Evolutionary conservation across 2,113 vertebrate genomes (phyloP).

Genomic region (Eolophus roseicapilla): DNA sequence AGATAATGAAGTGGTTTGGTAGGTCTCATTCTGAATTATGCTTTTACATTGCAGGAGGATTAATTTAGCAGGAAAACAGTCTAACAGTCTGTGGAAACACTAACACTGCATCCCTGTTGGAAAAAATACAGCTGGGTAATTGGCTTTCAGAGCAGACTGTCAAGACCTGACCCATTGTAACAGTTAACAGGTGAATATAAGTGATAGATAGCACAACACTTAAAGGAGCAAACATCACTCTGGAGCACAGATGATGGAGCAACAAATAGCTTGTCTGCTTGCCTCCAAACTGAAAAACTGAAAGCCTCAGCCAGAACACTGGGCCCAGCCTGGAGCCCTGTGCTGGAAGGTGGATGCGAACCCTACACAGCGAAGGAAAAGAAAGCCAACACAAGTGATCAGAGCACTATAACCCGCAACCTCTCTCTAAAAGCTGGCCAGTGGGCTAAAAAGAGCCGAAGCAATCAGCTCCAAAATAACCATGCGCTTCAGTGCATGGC

Average conservation of each 20-base stretch:
- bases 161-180: background rate
- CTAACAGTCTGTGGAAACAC: background rate
- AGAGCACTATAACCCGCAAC: fast-evolving
- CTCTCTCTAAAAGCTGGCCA: background rate
- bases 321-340: background rate
- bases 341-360: background rate
- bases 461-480: background rate
- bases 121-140: background rate
- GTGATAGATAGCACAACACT: background rate
- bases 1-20: background rate
- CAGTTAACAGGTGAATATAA: background rate
- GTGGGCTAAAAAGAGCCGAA: background rate
- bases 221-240: background rate
- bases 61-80: background rate
- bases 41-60: background rate
- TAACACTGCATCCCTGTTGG: background rate
- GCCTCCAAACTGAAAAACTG: background rate
- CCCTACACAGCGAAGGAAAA: background rate
- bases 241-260: background rate
- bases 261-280: background rate
- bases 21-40: background rate
- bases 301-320: background rate
- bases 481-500: background rate
- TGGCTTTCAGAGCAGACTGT: background rate
- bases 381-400: background rate